phyloP scores from a whole-genome alignment of 2,113 vertebrate species.

The Sciurus niger region DNA sequence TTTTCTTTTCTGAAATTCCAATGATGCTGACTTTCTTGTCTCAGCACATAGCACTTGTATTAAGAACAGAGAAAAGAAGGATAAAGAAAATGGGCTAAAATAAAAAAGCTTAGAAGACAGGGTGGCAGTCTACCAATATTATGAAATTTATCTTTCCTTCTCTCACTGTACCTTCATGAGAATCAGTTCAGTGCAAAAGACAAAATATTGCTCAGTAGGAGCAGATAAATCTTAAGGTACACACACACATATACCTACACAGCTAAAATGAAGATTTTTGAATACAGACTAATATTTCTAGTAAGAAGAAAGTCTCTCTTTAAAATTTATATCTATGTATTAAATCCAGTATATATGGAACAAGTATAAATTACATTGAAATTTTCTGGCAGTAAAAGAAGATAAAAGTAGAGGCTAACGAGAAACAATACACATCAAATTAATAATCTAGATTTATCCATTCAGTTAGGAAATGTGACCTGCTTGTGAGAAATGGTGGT shows the following conservation, averaged over 20 bases:
- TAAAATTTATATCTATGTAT: too few species aligned
- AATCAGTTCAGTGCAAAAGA: background rate
- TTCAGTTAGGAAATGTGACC: background rate
- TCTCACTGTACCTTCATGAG: background rate
- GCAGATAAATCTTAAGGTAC: background rate
- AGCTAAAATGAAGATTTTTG: background rate
- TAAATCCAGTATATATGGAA: background rate
- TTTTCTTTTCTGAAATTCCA: slow-evolving; percentile 68
- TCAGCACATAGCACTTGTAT: slow-evolving; percentile 32
- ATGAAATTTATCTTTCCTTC: background rate
- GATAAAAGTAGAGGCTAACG: background rate
- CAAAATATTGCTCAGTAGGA: background rate
- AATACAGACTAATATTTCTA: background rate
- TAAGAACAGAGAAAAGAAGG: slow-evolving; percentile 3
- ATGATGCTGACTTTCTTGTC: slow-evolving; percentile 29
- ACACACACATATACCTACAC: background rate
- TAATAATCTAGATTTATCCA: background rate
- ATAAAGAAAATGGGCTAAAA: background rate
- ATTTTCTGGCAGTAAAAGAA: background rate
- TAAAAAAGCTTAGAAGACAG: background rate
- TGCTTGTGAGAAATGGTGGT: background rate
- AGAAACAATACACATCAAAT: background rate
- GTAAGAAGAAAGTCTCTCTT: background rate
- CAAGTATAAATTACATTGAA: background rate
- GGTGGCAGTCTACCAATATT: background rate